Evolutionary conservation across 2,113 vertebrate species (phyloP), one percentile per base, ranked within the genome.

Genomic region (Hippocampus barbouri): DNA sequence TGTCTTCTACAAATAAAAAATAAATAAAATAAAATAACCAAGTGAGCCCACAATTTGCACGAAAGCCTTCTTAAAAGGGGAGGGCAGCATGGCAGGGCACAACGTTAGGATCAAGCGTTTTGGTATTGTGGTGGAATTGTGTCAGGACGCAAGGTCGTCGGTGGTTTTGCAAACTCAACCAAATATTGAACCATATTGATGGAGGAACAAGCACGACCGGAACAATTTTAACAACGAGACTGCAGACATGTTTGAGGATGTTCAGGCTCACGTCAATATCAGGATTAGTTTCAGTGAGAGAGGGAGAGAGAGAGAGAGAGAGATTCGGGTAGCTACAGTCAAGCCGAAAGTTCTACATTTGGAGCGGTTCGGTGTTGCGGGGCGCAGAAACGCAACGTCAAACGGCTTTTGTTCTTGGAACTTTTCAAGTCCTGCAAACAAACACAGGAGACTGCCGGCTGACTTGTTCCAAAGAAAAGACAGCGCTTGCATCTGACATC

Each of bases 1-100:
- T 47, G 16, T 79, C 84, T 62, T 93, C 96, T 98, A 66, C 88
- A 74, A 34, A 25, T 75, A 69, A 85, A 73, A 25, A 75, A 69
- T 84, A 66, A 77, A 77, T 21, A 87, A 71, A 34, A 34, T 5
- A 6, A 91, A 64, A 66, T 77, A 21, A 70, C 75, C 8, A 83
- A 2, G 68, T 91, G 2, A 88, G 84, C 40, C 2, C 15, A 57
- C 2, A 43, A 40, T 27, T 47, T 9, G 65, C 27, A 61, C 15
- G 16, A 41, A 54, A 3, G 10, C 45, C 21, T 23, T 23, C 73
- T 79, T 78, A 78, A 77, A 66, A 20, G 62, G 81, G 71, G 71
- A 69, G 63, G 84, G 76, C 79, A 78, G 85, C 77, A 87, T 67
- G 64, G 66, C 83, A 76, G 76, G 74, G 71, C 66, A 51, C n/a